Conservation (phyloP, 2,888 invertebrate genomes). For the Dysmachus trigonus region DNA sequence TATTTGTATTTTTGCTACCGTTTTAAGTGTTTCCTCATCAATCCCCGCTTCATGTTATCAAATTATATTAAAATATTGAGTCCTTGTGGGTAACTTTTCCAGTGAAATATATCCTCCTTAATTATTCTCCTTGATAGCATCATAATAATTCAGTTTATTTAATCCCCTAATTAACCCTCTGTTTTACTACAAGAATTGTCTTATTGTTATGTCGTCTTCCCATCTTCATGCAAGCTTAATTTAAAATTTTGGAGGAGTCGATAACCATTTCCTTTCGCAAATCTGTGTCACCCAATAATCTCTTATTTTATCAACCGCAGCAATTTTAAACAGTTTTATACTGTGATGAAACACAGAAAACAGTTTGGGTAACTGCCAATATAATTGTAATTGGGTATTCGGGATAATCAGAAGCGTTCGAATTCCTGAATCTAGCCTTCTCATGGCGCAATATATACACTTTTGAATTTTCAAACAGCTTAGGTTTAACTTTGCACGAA, state of each 20-base stretch:
- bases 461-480: too few species aligned
- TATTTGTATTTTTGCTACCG: conserved; percentile 11
- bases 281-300: background rate
- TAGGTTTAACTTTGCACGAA: too few species aligned
- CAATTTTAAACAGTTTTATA: conserved; percentile 25
- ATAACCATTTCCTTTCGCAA: background rate
- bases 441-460: background rate
- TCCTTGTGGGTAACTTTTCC: conserved; percentile 15
- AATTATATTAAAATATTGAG: conserved; percentile 21
- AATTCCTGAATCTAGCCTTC: conserved; percentile 6
- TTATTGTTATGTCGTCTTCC: background rate
- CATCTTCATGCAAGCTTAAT: background rate
- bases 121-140: conserved; percentile 3
- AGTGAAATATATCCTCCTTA: background rate
- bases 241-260: conserved; percentile 30
- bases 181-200: conserved; percentile 11
- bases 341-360: conserved; percentile 21
- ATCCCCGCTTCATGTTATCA: background rate
- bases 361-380: conserved; percentile 24
- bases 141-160: conserved; percentile 12
- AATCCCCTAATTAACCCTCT: background rate
- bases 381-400: conserved; percentile 43
- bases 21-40: conserved; percentile 33
- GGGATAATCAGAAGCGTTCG: conserved; percentile 41
- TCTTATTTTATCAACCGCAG: background rate